Percentiles rank a stretch among this genome's conserved stretches.
Evolutionary conservation across 2,797 vertebrate genomes (phyloP).

Genomic region (Thunnus albacares): DNA sequence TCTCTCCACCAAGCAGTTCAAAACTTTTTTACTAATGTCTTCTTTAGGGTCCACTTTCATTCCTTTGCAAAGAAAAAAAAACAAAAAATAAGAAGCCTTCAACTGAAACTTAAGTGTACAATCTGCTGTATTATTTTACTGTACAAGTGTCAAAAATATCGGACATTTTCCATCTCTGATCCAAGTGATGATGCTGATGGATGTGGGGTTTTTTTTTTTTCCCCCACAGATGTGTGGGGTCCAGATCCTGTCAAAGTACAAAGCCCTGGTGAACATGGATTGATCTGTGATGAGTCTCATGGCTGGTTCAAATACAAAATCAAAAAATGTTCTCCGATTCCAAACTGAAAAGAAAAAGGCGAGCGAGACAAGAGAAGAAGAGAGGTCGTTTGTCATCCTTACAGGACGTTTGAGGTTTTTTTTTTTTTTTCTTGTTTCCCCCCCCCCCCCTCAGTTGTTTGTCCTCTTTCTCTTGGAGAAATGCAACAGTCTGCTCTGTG

Average conservation of each 20-base stretch:
- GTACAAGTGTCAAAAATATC: slow-evolving; percentile 64
- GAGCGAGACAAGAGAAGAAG: slow-evolving; percentile 33
- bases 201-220: not conserved
- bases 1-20: slow-evolving; percentile 43
- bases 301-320: slow-evolving; percentile 56
- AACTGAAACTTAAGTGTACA: slow-evolving; percentile 58
- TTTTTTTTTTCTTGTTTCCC: slow-evolving; percentile 1
- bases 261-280: slow-evolving; percentile 26
- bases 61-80: slow-evolving; percentile 48
- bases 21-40: slow-evolving; percentile 14
- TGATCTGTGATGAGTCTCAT: slow-evolving; percentile 29
- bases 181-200: slow-evolving; percentile 14
- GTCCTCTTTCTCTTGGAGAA: slow-evolving; percentile 52
- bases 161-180: slow-evolving; percentile 41
- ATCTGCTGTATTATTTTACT: slow-evolving; percentile 59
- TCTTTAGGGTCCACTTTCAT: slow-evolving; percentile 24
- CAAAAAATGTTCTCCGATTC: slow-evolving; percentile 30
- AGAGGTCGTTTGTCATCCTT: slow-evolving; percentile 48
- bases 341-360: slow-evolving; percentile 49
- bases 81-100: slow-evolving; percentile 40
- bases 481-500: slow-evolving; percentile 40
- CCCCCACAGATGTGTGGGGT: slow-evolving; percentile 28
- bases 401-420: not conserved
- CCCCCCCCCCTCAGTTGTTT: not conserved
- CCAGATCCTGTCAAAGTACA: slow-evolving; percentile 18